Evolutionary conservation across 1,140 invertebrate genomes (phyloP).

Genomic region (Mercenaria mercenaria): DNA sequence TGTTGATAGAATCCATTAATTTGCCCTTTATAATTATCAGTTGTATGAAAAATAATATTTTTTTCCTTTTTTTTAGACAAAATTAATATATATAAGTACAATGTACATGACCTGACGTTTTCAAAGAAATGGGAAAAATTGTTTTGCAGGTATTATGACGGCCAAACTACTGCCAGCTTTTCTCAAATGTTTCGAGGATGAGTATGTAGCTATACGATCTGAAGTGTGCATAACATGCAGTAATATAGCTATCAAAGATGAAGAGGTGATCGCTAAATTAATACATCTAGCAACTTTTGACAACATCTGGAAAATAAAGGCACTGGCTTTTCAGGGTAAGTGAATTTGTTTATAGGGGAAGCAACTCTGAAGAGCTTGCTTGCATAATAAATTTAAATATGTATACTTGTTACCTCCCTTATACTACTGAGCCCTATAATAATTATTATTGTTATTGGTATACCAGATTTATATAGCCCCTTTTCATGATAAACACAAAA

Average conservation of each 20-base stretch:
- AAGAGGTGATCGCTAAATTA: conserved; percentile 80
- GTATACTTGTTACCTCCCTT: not conserved
- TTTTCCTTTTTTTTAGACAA: too few species aligned
- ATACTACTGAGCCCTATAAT: too few species aligned
- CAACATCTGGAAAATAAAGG: conserved; percentile 85
- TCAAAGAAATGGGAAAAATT: not conserved
- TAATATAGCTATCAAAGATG: conserved; percentile 82
- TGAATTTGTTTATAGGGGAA: not conserved
- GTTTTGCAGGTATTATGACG: conserved; percentile 85
- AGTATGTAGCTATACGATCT: conserved; percentile 83
- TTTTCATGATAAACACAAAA: too few species aligned
- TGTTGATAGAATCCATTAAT: too few species aligned
- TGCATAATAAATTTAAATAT: not conserved
- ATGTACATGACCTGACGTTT: too few species aligned
- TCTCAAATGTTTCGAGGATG: conserved; percentile 85
- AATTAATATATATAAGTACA: too few species aligned
- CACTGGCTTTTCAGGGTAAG: conserved; percentile 85
- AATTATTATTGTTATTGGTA: too few species aligned
- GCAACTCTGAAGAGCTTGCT: not conserved
- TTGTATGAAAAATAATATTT: too few species aligned
- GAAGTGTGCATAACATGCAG: conserved; percentile 84
- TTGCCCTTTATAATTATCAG: too few species aligned
- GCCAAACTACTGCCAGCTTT: conserved; percentile 84
- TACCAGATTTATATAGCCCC: too few species aligned
- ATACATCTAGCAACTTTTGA: conserved; percentile 84